A percentile compares a stretch with the other conserved stretches of the same genome.
These are phyloP conservation scores for Hypsibius dujardini DNA, from an alignment of 1,140 invertebrate genomes.

Conservation along the genomic window DNA sequence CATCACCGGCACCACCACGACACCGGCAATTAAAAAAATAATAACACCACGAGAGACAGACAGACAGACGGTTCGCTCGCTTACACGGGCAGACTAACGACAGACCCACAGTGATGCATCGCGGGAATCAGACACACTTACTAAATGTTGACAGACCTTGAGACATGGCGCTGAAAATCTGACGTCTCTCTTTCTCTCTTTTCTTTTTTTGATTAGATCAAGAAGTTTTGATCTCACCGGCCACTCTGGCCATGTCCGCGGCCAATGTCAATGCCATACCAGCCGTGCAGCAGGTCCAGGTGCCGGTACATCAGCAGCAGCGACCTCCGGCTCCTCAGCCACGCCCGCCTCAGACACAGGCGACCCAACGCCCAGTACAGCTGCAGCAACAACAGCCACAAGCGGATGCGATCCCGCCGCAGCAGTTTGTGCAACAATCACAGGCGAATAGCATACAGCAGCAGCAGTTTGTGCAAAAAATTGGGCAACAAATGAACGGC, in stretches of 20 bases:
- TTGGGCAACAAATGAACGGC: too few species aligned
- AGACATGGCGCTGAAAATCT: too few species aligned
- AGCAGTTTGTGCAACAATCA: background rate
- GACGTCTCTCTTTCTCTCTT: background rate
- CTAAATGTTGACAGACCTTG: constrained; percentile 18
- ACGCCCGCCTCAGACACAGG: background rate
- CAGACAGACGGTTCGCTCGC: too few species aligned
- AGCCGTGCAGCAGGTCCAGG: background rate
- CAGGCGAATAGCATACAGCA: background rate
- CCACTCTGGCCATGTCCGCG: background rate
- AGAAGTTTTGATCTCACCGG: constrained; percentile 16
- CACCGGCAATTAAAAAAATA: too few species aligned
- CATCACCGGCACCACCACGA: too few species aligned
- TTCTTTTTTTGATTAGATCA: background rate
- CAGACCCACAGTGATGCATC: too few species aligned
- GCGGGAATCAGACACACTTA: too few species aligned
- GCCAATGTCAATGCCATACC: background rate
- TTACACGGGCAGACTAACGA: too few species aligned
- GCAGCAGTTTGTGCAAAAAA: too few species aligned
- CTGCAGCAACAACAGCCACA: background rate
- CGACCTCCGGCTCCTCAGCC: background rate
- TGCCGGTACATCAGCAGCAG: background rate
- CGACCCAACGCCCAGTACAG: background rate
- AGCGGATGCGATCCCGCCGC: background rate
- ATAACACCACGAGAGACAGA: too few species aligned